Evolutionary conservation across 2,113 vertebrate species (phyloP).

Genomic region (Bombycilla garrulus): DNA sequence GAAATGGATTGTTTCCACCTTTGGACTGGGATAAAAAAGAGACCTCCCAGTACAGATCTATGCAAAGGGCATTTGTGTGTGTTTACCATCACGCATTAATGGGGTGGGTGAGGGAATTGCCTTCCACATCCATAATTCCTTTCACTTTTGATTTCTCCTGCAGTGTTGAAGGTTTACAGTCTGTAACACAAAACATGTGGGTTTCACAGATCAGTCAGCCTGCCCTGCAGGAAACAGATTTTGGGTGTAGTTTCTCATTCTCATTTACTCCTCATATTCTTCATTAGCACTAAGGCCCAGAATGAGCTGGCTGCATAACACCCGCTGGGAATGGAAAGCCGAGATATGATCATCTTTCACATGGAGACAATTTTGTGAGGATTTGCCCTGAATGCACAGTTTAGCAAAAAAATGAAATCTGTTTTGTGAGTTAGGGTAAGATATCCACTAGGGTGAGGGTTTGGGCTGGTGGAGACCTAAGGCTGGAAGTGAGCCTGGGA

Average conservation of each 20-base stretch:
- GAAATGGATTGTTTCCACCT: not conserved
- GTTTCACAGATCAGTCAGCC: not conserved
- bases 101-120: not conserved
- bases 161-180: not conserved
- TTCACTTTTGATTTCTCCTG: slow-evolving; percentile 7
- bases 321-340: not conserved
- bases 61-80: not conserved
- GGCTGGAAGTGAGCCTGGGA: not conserved
- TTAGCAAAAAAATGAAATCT: not conserved
- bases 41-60: not conserved
- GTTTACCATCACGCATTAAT: not conserved
- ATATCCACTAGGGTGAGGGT: not conserved
- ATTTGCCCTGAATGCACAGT: not conserved
- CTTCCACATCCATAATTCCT: not conserved
- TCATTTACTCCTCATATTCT: not conserved
- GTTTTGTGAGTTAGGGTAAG: not conserved
- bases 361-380: not conserved
- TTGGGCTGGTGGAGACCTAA: not conserved
- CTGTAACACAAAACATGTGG: not conserved
- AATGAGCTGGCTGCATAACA: not conserved
- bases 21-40: not conserved
- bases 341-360: not conserved
- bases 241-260: not conserved
- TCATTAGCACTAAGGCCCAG: not conserved
- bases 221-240: not conserved